Evolutionary conservation across 2,888 invertebrate species (phyloP).

Genomic region (Drosophila histrio): DNA sequence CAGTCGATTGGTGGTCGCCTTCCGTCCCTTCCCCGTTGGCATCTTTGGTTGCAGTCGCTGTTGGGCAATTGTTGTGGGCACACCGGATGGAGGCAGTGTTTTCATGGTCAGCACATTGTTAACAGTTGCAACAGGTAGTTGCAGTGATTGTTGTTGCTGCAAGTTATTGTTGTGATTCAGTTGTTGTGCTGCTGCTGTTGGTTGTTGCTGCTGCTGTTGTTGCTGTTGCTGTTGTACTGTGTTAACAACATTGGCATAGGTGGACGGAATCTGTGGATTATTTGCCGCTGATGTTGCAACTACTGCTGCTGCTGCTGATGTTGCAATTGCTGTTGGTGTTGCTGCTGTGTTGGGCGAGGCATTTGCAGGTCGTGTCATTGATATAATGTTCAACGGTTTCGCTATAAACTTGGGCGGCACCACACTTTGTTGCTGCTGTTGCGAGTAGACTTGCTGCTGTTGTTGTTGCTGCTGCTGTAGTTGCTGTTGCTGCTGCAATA

Average conservation of each 20-base stretch:
- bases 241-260: constrained; percentile 69
- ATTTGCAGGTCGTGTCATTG: constrained; percentile 77
- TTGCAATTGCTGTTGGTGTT: constrained; percentile 38
- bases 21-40: constrained; percentile 83
- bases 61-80: constrained; percentile 83
- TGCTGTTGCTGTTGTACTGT: constrained; percentile 39
- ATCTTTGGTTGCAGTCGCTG: constrained; percentile 81
- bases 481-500: constrained; percentile 62
- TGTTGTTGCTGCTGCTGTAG: constrained; percentile 42
- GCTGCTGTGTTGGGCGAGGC: constrained; percentile 68
- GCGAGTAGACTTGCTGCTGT: constrained; percentile 56
- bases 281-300: constrained; percentile 25
- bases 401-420: constrained; percentile 78
- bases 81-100: constrained; percentile 77
- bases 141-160: constrained; percentile 72
- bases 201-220: constrained; percentile 15
- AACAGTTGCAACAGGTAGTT: constrained; percentile 81
- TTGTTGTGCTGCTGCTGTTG: constrained; percentile 22
- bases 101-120: constrained; percentile 78
- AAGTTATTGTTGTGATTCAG: constrained; percentile 60
- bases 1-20: constrained; percentile 87
- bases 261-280: constrained; percentile 76
- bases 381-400: constrained; percentile 82
- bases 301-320: constrained; percentile 29
- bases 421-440: constrained; percentile 50